These are phyloP conservation scores for Euwallacea similis DNA, from an alignment of 1,140 invertebrate genomes.

Conservation along the genomic window DNA sequence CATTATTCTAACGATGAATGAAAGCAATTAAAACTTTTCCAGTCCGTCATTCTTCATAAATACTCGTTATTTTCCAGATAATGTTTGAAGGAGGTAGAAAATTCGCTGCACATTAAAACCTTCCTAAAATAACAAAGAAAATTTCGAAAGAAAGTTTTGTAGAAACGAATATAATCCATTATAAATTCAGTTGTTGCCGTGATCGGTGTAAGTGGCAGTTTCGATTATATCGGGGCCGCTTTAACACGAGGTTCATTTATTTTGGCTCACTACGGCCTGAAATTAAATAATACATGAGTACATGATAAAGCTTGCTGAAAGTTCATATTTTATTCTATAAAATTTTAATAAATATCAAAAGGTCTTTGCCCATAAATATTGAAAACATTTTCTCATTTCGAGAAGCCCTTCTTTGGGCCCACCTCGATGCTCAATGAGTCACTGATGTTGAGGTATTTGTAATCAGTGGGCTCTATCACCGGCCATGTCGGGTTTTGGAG, in stretches of 20 bases:
- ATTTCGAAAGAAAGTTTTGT: slow-evolving; percentile 2
- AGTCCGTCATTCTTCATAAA: neutral
- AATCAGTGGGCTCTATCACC: slow-evolving; percentile 1
- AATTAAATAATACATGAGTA: neutral
- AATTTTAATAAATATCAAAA: slow-evolving; percentile 4
- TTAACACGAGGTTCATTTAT: neutral
- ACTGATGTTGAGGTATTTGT: slow-evolving; percentile 27
- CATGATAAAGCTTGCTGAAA: neutral
- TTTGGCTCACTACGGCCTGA: neutral
- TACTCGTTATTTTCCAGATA: slow-evolving; percentile 1
- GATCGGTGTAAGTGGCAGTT: slow-evolving; percentile 4
- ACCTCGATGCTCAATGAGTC: slow-evolving; percentile 17
- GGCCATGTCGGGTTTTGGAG: slow-evolving; percentile 29
- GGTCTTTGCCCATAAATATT: slow-evolving; percentile 7
- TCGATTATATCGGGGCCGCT: slow-evolving; percentile 1
- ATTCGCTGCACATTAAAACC: neutral
- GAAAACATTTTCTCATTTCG: slow-evolving; percentile 22
- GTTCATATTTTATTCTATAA: neutral
- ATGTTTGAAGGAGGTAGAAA: neutral
- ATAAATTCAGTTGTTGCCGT: slow-evolving; percentile 8
- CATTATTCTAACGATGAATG: neutral
- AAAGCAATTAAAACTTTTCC: neutral
- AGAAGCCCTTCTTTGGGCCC: slow-evolving; percentile 12
- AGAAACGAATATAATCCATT: slow-evolving; percentile 8
- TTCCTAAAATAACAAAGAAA: slow-evolving; percentile 8